Base-by-base conservation (phyloP, 23 tunicate species). In the Styela clava region DNA sequence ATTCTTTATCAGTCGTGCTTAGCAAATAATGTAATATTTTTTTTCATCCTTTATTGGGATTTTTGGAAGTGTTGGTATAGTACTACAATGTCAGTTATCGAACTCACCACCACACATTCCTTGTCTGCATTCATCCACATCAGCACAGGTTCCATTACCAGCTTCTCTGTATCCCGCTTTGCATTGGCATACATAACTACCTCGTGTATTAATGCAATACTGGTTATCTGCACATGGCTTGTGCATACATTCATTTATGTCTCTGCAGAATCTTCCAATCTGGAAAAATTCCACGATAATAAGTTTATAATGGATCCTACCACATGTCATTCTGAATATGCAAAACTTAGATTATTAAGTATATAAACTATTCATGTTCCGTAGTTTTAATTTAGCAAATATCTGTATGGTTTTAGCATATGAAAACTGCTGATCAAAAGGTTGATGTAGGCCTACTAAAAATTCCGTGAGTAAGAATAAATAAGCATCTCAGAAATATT, bases 201-300 rank as follows among this genome's bases (percentile, higher is more conserved):
- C 97, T 35, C 91, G 44, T 23, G 91, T 87, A 82, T 92, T 92
- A 31, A 92, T 79, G 79, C 97, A 92, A 79, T 87, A 92, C 80
- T 92, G 91, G 63, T 92, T 86, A 36, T 52, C 31, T 25, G 83
- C 83, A 61, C 97, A 92, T 18, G 97, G 97, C 2, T 36, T 25
- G 29, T 74, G 85, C 61, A 73, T 87, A 72, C 97, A 92, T 83
- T 92, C 97, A 68, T 92, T 92, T 19, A 92, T 64, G 74, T 92
- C 97, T 24, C 97, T 84, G 36, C 97, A 92, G 68, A 86, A 92
- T 69, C 97, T 79, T 12, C 97, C 97, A 51, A 92, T 87, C 97
- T 92, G 79, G 22, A 51, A 25, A 65, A 74, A 83, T n/a, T n/a
- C n/a, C n/a, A n/a, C n/a, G n/a, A n/a, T n/a, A n/a, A n/a, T n/a